phyloP scores from a whole-genome alignment of 2,113 vertebrate species.

The Anolis sagrei region DNA sequence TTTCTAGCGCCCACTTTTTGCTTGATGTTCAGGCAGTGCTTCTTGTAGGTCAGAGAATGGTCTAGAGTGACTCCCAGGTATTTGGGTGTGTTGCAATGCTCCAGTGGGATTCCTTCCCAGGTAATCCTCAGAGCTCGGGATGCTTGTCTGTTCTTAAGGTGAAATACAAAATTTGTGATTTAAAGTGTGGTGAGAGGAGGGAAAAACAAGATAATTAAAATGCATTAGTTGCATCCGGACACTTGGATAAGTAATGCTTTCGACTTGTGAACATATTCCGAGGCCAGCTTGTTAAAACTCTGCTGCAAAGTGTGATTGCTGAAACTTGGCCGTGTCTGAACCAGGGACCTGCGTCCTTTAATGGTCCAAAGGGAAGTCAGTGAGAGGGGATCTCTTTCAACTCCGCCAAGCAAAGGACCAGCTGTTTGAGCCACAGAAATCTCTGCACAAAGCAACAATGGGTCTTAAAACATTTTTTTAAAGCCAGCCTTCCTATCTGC shows the following conservation, averaged over 20 bases:
- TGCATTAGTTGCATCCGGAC: accelerated
- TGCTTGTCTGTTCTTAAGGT: too few species aligned
- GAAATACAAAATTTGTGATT: too few species aligned
- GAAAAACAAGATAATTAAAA: background rate
- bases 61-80: too few species aligned
- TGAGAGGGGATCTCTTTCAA: background rate
- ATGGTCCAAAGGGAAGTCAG: background rate
- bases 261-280: too few species aligned
- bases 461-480: background rate
- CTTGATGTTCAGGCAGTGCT: too few species aligned
- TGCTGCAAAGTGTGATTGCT: background rate
- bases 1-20: too few species aligned
- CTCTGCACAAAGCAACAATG: slow-evolving; percentile 10
- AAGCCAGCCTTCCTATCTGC: background rate
- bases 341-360: too few species aligned
- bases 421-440: slow-evolving; percentile 19
- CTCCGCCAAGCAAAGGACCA: slow-evolving; percentile 1
- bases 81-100: too few species aligned
- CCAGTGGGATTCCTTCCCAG: too few species aligned
- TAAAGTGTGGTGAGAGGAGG: too few species aligned
- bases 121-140: too few species aligned
- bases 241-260: background rate
- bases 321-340: background rate
- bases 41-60: too few species aligned
- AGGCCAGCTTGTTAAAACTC: background rate